A percentile compares a stretch with the other conserved stretches of the same genome.
Conservation (phyloP, 2,888 invertebrate species). For the Xestobium rufovillosum region DNA sequence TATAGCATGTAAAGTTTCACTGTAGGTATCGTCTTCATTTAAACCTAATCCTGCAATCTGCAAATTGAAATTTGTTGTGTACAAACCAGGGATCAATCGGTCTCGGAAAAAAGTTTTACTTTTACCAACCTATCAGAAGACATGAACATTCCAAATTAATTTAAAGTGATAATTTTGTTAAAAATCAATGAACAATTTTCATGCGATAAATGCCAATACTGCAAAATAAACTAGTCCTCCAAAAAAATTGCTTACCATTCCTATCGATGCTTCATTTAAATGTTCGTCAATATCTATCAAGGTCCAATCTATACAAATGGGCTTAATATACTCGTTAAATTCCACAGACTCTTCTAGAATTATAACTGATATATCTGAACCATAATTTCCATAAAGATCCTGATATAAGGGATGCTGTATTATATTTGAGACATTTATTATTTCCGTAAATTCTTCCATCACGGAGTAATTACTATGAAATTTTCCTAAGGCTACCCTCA, state of each 20-base stretch:
- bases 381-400: slow-evolving; percentile 47
- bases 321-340: slow-evolving; percentile 43
- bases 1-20: slow-evolving; percentile 45
- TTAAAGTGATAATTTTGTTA: slow-evolving; percentile 6
- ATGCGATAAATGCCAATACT: too few relatives aligned
- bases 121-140: not conserved
- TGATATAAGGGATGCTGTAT: slow-evolving; percentile 44
- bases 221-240: too few relatives aligned
- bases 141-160: not conserved
- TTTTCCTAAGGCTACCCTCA: slow-evolving; percentile 39
- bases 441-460: slow-evolving; percentile 30
- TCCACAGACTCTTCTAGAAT: slow-evolving; percentile 39
- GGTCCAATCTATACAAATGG: slow-evolving; percentile 48
- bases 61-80: too few relatives aligned
- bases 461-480: slow-evolving; percentile 34
- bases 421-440: slow-evolving; percentile 41
- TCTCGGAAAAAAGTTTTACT: too few relatives aligned
- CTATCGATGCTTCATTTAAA: slow-evolving; percentile 24
- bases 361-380: slow-evolving; percentile 51
- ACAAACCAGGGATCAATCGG: not conserved
- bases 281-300: slow-evolving; percentile 27
- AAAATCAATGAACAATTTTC: too few relatives aligned
- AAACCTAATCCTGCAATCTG: slow-evolving; percentile 54
- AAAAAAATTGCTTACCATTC: slow-evolving; percentile 30
- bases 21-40: slow-evolving; percentile 50